Conservation (phyloP, 2,797 vertebrate species). For the Lutra lutra region DNA sequence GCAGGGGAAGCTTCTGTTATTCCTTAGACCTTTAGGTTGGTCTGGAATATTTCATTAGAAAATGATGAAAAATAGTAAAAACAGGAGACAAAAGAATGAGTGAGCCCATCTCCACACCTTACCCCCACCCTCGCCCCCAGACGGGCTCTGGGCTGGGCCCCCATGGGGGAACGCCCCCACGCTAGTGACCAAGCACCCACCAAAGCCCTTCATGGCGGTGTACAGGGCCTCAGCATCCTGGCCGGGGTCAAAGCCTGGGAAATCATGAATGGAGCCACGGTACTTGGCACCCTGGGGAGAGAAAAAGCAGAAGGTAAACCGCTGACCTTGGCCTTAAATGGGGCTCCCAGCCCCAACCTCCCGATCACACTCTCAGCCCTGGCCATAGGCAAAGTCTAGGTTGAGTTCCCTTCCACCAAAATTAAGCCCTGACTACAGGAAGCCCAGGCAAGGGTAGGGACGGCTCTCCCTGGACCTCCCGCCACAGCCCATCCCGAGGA, state of each 20-base stretch:
- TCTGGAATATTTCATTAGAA: not conserved
- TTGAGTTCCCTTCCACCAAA: not conserved
- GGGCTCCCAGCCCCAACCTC: not conserved
- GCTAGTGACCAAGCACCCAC: constrained; percentile 83
- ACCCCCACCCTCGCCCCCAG: not conserved
- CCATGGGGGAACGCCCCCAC: not conserved
- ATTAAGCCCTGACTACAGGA: rapidly evolving
- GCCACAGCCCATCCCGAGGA: not conserved
- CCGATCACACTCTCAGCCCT: not conserved
- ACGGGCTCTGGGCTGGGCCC: not conserved
- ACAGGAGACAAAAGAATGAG: not conserved
- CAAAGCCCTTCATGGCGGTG: constrained; percentile 97
- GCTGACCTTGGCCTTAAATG: not conserved
- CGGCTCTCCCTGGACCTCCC: not conserved
- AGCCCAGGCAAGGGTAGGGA: not conserved
- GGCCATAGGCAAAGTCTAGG: not conserved
- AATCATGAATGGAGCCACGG: constrained; percentile 92
- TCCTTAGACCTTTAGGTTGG: not conserved
- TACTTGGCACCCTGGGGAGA: constrained; percentile 88
- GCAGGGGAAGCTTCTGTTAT: not conserved
- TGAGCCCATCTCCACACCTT: not conserved
- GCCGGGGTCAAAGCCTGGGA: constrained; percentile 90
- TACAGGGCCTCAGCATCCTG: constrained; percentile 94
- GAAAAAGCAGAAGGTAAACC: not conserved
- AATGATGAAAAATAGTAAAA: not conserved